Evolutionary conservation across 1,140 invertebrate species (phyloP), one percentile per base, ranked within the genome.

Genomic region (Ostrea denselamellosa): DNA sequence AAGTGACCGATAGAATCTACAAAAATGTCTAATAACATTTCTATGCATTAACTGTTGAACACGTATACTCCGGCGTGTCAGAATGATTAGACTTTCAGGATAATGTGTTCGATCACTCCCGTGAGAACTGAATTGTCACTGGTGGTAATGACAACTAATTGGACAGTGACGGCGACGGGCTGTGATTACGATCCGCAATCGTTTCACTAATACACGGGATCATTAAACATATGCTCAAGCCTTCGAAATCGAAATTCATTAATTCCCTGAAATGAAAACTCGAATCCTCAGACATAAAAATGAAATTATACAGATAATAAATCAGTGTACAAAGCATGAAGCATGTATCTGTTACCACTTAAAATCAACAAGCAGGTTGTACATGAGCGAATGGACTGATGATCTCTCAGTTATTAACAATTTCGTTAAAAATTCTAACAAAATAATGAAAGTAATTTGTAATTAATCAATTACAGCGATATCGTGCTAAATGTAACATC

Each of bases 11-110:
- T 17, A 62, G 56, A 62, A 17, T 62, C n/a, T 44, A 44, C 5
- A 62, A 34, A 77, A 28, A 10, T 77, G 28, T 77, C 68, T 25
- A 77, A 77, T 77, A 22, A 77, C 68, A 77, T 71, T 71, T 25
- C 22, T 22, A 8, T 9, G 28, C 12, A 28, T 77, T 77, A 77
- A 77, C 68, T 12, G 68, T 17, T 34, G 28, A 22, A 34, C 25
- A 28, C 68, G 7, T 25, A 28, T 17, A 25, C 68, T 77, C 28
- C 14, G 68, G 12, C 68, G 25, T 77, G 68, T 9, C 22, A 28
- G 25, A 34, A 25, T 34, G 68, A 77, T 77, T 25, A 25, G 22
- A 14, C 8, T 28, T 25, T 77, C 68, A 28, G 25, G 68, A 34
- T 77, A 77, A 77, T 77, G 68, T 28, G 25, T 28, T 77, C 25